phyloP scores from a whole-genome alignment of 2,113 vertebrate species.

The Zootoca vivipara region DNA sequence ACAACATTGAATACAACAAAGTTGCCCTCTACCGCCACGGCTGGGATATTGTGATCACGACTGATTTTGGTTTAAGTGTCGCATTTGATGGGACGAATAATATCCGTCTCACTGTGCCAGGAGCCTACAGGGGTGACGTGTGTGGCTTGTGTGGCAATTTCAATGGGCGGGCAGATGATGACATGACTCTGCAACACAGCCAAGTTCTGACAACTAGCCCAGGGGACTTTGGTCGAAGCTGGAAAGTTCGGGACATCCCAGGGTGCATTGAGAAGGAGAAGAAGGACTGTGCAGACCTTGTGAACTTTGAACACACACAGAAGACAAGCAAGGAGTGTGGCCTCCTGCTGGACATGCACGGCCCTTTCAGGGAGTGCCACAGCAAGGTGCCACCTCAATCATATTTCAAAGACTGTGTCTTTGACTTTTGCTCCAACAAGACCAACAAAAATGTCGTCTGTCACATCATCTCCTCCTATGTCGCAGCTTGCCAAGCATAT shows the following conservation, averaged over 20 bases:
- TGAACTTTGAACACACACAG: accelerated
- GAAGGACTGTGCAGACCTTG: neutral
- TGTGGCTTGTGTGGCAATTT: constrained; percentile 86
- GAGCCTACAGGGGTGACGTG: constrained; percentile 73
- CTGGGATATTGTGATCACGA: constrained; percentile 60
- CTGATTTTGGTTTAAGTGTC: constrained; percentile 76
- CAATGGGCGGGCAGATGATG: constrained; percentile 71
- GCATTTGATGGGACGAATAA: constrained; percentile 72
- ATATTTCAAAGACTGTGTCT: constrained; percentile 42
- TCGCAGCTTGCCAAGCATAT: constrained; percentile 5
- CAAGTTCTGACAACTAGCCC: constrained; percentile 57
- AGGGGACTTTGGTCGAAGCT: constrained; percentile 77
- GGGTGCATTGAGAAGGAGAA: constrained; percentile 56
- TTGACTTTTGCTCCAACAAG: constrained; percentile 29
- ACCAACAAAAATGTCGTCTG: neutral
- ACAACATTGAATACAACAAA: constrained; percentile 59
- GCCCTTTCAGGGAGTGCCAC: constrained; percentile 49
- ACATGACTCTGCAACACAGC: constrained; percentile 62
- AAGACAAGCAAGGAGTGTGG: constrained; percentile 10
- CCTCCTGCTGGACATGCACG: constrained; percentile 30
- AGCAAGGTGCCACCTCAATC: neutral
- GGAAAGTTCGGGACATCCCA: constrained; percentile 62
- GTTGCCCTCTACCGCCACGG: constrained; percentile 71
- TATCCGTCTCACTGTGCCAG: constrained; percentile 70
- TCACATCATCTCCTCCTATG: neutral